Evolutionary conservation across 2,797 vertebrate genomes (phyloP).

Genomic region (Rhinichthys osculus): DNA sequence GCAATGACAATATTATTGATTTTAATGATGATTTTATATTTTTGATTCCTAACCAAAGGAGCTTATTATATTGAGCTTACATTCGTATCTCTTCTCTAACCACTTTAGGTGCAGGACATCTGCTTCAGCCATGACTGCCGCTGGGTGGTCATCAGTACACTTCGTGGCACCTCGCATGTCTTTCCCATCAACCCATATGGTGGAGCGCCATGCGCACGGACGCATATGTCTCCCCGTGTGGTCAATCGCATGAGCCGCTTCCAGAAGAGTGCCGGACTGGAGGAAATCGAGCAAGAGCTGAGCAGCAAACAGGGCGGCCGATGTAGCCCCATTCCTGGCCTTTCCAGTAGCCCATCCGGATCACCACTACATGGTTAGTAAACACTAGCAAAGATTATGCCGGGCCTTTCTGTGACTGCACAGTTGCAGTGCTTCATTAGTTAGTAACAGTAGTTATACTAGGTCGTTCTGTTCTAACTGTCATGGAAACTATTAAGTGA

Average conservation of each 20-base stretch:
- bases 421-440: background rate
- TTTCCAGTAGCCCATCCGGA: constrained; percentile 94
- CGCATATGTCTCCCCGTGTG: constrained; percentile 94
- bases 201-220: constrained; percentile 92
- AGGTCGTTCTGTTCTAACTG: background rate
- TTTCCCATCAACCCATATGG: constrained; percentile 97
- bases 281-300: constrained; percentile 97
- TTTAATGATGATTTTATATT: background rate
- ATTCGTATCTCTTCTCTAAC: constrained; percentile 16
- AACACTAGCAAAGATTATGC: constrained; percentile 1
- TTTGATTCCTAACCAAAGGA: background rate
- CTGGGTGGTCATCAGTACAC: constrained; percentile 96
- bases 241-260: constrained; percentile 98
- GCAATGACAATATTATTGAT: background rate
- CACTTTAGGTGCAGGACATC: constrained; percentile 93
- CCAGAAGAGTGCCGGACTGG: constrained; percentile 96
- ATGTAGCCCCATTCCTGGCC: constrained; percentile 92
- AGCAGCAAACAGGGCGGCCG: constrained; percentile 88
- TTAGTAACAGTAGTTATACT: background rate
- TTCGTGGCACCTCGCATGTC: constrained; percentile 94
- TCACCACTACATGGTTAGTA: constrained; percentile 92
- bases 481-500: background rate
- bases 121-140: constrained; percentile 98
- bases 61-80: background rate
- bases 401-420: background rate